A percentile compares a stretch with the other conserved stretches of the same genome.
These are phyloP conservation scores for Dinomys branickii DNA, from an alignment of 2,113 vertebrate genomes.

Conservation along the genomic window DNA sequence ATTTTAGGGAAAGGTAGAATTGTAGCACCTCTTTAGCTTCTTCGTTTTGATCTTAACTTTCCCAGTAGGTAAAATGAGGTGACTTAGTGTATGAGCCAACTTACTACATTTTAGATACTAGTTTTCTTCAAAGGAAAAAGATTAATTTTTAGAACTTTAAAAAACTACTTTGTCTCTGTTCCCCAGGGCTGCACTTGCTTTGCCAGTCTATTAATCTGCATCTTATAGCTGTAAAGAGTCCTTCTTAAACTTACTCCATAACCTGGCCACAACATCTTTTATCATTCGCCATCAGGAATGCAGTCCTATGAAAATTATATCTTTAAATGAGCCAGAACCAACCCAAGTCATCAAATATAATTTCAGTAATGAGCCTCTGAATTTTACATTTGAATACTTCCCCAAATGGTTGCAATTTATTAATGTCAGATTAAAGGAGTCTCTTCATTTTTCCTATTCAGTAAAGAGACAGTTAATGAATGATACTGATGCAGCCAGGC, in stretches of 20 bases:
- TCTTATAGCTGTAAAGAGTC: background rate
- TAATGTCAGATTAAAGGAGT: conserved; percentile 86
- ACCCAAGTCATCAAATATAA: conserved; percentile 85
- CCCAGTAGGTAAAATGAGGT: background rate
- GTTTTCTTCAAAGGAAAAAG: background rate
- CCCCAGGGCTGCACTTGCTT: background rate
- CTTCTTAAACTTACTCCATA: background rate
- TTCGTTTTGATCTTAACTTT: background rate
- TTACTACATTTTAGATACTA: background rate
- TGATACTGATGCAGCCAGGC: conserved; percentile 77
- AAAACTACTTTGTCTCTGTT: background rate
- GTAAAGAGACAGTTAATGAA: conserved; percentile 85
- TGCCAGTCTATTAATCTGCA: background rate
- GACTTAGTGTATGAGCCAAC: background rate
- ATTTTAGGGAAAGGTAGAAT: background rate
- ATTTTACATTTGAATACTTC: conserved; percentile 86
- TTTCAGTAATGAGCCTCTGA: conserved; percentile 84
- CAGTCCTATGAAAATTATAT: conserved; percentile 73
- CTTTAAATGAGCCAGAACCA: conserved; percentile 85
- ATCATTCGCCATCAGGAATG: conserved; percentile 47
- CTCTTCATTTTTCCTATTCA: conserved; percentile 84
- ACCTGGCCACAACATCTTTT: background rate
- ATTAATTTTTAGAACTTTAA: background rate
- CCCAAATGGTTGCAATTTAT: conserved; percentile 88
- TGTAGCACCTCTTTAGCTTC: background rate